Percentiles rank a stretch among this genome's conserved stretches.
Conservation (phyloP, 2,797 vertebrate species). For the Paratrypauchen microcephalus region DNA sequence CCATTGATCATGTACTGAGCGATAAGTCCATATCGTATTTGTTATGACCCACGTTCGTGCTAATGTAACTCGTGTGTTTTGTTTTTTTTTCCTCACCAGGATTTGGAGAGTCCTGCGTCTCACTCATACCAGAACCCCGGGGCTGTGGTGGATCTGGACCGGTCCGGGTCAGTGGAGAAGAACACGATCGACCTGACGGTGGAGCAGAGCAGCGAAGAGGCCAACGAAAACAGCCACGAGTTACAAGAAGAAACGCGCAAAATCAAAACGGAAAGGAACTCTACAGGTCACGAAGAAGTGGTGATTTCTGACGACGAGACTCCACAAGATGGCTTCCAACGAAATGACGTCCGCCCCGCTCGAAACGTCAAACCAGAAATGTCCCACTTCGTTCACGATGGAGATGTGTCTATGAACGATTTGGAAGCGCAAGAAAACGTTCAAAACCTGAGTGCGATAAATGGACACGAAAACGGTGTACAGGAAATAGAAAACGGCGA, state of each 20-base stretch:
- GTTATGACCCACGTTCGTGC: too few species aligned
- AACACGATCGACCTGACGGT: background rate
- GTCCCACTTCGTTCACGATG: background rate
- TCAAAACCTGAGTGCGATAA: background rate
- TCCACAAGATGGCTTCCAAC: background rate
- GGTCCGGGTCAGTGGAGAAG: background rate
- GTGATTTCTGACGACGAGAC: slow-evolving; percentile 1
- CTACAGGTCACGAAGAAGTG: background rate
- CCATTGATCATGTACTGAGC: too few species aligned
- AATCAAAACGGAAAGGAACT: background rate
- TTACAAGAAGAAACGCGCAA: background rate
- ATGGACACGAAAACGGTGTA: background rate
- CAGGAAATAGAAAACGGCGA: background rate
- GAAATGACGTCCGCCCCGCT: background rate
- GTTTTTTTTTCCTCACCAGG: background rate
- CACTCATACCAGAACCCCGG: background rate
- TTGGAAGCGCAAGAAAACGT: background rate
- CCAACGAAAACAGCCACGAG: background rate
- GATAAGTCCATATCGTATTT: too few species aligned
- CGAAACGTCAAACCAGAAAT: background rate
- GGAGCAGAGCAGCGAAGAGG: background rate
- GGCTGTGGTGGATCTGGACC: background rate
- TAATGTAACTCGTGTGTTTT: background rate
- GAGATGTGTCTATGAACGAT: background rate
- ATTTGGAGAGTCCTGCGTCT: background rate